Evolutionary conservation across 2,888 invertebrate species (phyloP).

Genomic region (Exephanes ischioxanthus): DNA sequence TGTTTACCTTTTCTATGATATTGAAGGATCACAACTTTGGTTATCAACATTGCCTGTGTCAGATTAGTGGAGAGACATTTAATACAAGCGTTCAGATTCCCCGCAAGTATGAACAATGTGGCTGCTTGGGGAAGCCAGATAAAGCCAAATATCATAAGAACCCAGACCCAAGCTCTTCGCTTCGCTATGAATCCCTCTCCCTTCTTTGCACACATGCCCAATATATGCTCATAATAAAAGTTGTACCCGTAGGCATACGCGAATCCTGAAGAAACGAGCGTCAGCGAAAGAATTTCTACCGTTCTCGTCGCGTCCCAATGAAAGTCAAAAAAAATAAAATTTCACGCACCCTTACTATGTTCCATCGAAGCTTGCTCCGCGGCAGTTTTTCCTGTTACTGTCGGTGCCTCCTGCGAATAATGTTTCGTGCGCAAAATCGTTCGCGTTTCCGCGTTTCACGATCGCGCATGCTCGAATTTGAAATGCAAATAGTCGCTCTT

Average conservation of each 20-base stretch:
- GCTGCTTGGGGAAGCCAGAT: conserved; percentile 67
- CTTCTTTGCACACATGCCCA: conserved; percentile 67
- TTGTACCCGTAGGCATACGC: conserved; percentile 66
- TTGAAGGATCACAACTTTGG: conserved; percentile 73
- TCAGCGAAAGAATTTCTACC: not conserved
- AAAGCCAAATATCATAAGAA: conserved; percentile 38
- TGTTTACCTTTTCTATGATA: conserved; percentile 72
- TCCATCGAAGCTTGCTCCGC: not conserved
- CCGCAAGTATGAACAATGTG: conserved; percentile 64
- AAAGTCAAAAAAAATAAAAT: not conserved
- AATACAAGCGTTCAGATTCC: conserved; percentile 70
- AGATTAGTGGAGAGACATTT: conserved; percentile 75
- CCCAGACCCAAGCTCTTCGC: conserved; percentile 61
- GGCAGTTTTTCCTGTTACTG: not conserved
- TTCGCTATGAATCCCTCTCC: conserved; percentile 47
- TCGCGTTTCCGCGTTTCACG: not conserved
- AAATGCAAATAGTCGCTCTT: conserved; percentile 2
- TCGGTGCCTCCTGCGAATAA: not conserved
- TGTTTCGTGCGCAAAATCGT: not conserved
- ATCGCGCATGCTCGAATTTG: not conserved
- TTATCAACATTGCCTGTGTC: conserved; percentile 69
- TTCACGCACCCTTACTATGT: not conserved
- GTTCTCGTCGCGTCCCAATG: not conserved
- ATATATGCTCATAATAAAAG: conserved; percentile 67
- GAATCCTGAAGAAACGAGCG: not conserved